A percentile compares a stretch with the other conserved stretches of the same genome.
These are phyloP conservation scores for Brassicogethes aeneus DNA, from an alignment of 2,888 invertebrate species.

Conservation along the genomic window DNA sequence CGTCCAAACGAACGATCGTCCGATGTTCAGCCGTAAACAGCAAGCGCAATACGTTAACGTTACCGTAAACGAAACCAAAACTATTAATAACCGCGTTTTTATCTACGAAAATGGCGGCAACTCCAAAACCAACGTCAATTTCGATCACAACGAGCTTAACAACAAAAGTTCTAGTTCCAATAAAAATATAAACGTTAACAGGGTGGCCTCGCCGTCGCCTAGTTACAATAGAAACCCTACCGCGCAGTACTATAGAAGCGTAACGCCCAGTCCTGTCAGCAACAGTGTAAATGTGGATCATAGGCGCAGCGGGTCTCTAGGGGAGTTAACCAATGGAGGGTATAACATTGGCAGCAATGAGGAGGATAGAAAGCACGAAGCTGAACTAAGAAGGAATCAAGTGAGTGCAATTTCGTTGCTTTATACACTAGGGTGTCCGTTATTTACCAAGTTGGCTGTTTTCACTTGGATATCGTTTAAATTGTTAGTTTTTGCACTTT, in stretches of 20 bases:
- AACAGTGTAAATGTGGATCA: slow-evolving; percentile 25
- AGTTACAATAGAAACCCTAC: slow-evolving; percentile 47
- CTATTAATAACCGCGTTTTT: slow-evolving; percentile 37
- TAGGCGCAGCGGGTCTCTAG: slow-evolving; percentile 32
- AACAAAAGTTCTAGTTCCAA: slow-evolving; percentile 29
- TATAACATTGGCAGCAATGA: slow-evolving; percentile 19
- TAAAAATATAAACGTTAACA: slow-evolving; percentile 34
- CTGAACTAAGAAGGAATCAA: slow-evolving; percentile 45
- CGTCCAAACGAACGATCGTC: slow-evolving; percentile 33
- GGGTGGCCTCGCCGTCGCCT: slow-evolving; percentile 43
- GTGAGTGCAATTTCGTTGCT: slow-evolving; percentile 25
- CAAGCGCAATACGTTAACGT: slow-evolving; percentile 37
- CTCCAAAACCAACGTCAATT: slow-evolving; percentile 31
- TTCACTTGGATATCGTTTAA: too few relatives aligned
- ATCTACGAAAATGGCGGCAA: slow-evolving; percentile 37
- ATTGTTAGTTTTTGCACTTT: too few relatives aligned
- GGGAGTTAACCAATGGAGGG: slow-evolving; percentile 27
- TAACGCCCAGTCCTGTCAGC: slow-evolving; percentile 34
- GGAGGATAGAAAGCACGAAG: slow-evolving; percentile 33
- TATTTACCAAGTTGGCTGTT: too few relatives aligned
- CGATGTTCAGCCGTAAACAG: slow-evolving; percentile 32
- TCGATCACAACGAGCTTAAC: slow-evolving; percentile 36
- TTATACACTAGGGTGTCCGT: too few relatives aligned
- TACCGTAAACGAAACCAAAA: slow-evolving; percentile 37
- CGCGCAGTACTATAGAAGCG: slow-evolving; percentile 30